These are phyloP conservation scores for Leptodirus hochenwartii DNA, from an alignment of 2,888 invertebrate genomes.

Conservation along the genomic window DNA sequence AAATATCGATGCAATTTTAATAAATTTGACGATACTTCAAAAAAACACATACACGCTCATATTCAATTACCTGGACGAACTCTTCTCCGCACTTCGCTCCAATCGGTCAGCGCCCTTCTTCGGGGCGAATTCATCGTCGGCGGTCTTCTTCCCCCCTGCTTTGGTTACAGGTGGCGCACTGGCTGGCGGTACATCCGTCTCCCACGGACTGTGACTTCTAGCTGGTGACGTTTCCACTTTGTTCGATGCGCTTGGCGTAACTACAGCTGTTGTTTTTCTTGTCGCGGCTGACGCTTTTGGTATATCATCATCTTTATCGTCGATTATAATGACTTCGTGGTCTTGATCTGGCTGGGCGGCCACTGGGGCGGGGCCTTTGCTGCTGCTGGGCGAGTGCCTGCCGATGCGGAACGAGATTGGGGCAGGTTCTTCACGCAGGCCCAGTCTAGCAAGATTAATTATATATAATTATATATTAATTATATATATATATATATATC, in stretches of 20 bases:
- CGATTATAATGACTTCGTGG: slow-evolving; percentile 22
- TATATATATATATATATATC: slow-evolving; percentile 2
- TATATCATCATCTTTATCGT: slow-evolving; percentile 22
- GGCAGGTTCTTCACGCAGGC: slow-evolving; percentile 21
- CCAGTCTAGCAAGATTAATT: slow-evolving; percentile 15
- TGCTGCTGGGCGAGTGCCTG: slow-evolving; percentile 3
- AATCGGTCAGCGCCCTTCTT: slow-evolving; percentile 1
- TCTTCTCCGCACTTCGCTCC: slow-evolving; percentile 5
- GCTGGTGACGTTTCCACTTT: slow-evolving; percentile 15
- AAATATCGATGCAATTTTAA: too few relatives aligned
- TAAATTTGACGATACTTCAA: too few relatives aligned
- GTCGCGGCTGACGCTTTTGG: slow-evolving; percentile 14
- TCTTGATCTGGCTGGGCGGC: slow-evolving; percentile 23
- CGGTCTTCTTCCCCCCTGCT: slow-evolving; percentile 4
- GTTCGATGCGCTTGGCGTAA: slow-evolving; percentile 10
- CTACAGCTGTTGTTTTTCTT: slow-evolving; percentile 5
- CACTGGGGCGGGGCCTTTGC: slow-evolving; percentile 19
- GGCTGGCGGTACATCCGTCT: slow-evolving; percentile 17
- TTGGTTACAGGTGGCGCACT: slow-evolving; percentile 4
- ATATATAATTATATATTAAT: not conserved
- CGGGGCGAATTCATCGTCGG: not conserved
- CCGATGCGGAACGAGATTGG: slow-evolving; percentile 25
- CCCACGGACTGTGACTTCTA: slow-evolving; percentile 26
- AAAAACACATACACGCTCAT: too few relatives aligned
- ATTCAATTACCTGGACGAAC: too few relatives aligned